Conservation (phyloP, 2,888 invertebrate genomes). For the Coecobrya sp. region DNA sequence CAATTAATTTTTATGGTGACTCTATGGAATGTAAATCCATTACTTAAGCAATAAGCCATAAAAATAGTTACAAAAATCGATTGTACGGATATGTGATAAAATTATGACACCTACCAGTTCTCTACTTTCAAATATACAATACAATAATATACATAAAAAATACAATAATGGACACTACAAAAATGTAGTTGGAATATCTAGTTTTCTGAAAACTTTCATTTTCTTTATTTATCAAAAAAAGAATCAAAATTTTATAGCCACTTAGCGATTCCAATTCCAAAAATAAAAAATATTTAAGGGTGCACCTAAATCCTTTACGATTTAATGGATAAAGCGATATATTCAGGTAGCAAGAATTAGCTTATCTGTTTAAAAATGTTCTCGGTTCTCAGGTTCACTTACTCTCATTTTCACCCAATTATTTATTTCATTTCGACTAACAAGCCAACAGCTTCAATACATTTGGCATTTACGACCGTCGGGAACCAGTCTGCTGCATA, state of each 20-base stretch:
- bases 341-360: not conserved
- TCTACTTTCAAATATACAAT: too few species aligned
- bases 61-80: too few species aligned
- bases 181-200: not conserved
- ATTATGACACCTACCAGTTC: too few species aligned
- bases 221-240: not conserved
- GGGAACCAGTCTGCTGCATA: not conserved
- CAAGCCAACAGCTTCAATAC: not conserved
- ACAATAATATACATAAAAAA: too few species aligned
- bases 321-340: not conserved
- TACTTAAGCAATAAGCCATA: too few species aligned
- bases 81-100: too few species aligned
- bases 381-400: too few species aligned
- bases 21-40: too few species aligned
- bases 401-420: conserved; percentile 27
- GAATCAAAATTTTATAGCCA: not conserved
- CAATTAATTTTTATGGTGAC: too few species aligned
- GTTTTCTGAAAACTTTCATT: not conserved
- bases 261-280: not conserved
- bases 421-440: not conserved
- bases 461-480: conserved; percentile 22
- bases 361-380: not conserved
- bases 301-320: not conserved
- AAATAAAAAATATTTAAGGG: not conserved
- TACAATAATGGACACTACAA: not conserved